phyloP scores from a whole-genome alignment of 2,797 vertebrate genomes.

The Pelobates cultripes region DNA sequence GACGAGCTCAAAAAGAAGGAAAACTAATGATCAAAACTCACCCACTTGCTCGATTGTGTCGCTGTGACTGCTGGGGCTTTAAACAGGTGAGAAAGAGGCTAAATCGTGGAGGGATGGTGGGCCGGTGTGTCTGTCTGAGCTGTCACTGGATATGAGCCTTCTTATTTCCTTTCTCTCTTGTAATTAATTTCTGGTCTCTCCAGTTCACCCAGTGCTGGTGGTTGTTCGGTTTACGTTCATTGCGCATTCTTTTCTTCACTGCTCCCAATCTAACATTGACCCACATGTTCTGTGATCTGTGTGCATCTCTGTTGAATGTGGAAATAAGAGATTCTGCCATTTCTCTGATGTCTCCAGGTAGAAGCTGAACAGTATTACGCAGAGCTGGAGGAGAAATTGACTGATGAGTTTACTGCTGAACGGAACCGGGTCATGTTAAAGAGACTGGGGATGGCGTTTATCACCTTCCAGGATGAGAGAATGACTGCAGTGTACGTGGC shows the following conservation, averaged over 20 bases:
- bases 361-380: slow-evolving; percentile 97
- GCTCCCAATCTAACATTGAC: too few species aligned
- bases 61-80: slow-evolving; percentile 94
- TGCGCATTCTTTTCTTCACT: too few species aligned
- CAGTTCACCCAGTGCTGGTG: too few species aligned
- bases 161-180: too few species aligned
- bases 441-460: slow-evolving; percentile 88
- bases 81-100: slow-evolving; percentile 77
- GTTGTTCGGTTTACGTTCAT: too few species aligned
- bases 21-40: slow-evolving; percentile 93
- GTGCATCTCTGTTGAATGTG: too few species aligned
- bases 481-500: slow-evolving; percentile 92
- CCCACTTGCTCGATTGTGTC: slow-evolving; percentile 89
- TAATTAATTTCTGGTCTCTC: too few species aligned
- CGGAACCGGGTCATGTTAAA: slow-evolving; percentile 87
- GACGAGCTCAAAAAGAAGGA: slow-evolving; percentile 89
- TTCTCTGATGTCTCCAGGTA: slow-evolving; percentile 74
- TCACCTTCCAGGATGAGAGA: slow-evolving; percentile 92
- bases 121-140: neutral
- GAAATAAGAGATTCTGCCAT: neutral
- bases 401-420: slow-evolving; percentile 94
- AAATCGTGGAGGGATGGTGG: neutral
- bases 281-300: too few species aligned
- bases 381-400: slow-evolving; percentile 93
- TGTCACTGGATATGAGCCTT: neutral